Evolutionary conservation across 2,797 vertebrate species (phyloP), one percentile per base, ranked within the genome.

Genomic region (Adelosebastes latens): DNA sequence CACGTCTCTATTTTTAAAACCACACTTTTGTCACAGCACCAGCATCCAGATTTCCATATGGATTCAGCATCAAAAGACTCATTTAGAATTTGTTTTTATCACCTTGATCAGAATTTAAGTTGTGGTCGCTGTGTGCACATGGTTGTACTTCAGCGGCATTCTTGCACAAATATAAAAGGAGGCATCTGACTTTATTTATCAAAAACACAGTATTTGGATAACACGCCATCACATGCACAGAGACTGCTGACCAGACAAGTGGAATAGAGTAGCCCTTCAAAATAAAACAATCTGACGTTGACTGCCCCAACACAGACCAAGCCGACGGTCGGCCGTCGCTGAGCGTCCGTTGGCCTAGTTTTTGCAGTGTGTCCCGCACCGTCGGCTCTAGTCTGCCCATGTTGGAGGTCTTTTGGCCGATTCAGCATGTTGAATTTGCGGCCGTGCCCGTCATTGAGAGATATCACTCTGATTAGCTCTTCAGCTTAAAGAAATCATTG

Each of bases 1-100:
- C 73, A 12, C 9, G 66, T 67, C 74, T 88, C 75, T 81, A 82
- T 91, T 91, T 91, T 85, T 91, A 78, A 87, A 88, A 12, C 46
- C 42, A 16, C 58, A 49, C 64, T 79, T 76, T 72, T 66, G 72
- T 81, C 71, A 56, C 72, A 79, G 34, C 55, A 77, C 39, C 34
- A 18, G 31, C 73, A 53, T 70, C 64, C 66, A 65, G 49, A 61
- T 88, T 68, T 73, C 75, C 71, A 79, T 80, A 61, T 75, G 77
- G 55, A 79, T 77, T n/a, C 76, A 55, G 31, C n/a, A 27, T 55
- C 18, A 55, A 56, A 53, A 72, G 10, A 1, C 56, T 63, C 31
- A 52, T 39, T 76, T 22, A 20, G 11, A 70, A 75, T 52, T 13
- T 10, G 6, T 61, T 67, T 20, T 55, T 10, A 25, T 52, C 32